Conservation (phyloP, 1,140 invertebrate genomes). For the Drosophila ogumai region DNA sequence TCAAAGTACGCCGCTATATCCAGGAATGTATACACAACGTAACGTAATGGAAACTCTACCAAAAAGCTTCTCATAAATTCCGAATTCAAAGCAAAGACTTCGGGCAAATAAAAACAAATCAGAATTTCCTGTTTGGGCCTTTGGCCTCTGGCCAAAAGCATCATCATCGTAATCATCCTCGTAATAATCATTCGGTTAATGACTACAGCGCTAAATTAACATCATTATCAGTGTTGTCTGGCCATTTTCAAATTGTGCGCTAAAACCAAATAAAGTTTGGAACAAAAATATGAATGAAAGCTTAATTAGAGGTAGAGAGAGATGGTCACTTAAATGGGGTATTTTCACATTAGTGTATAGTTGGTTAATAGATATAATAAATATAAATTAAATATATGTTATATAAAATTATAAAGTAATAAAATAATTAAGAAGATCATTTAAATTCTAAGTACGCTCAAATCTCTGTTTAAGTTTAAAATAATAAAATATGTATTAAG, state of each 20-base stretch:
- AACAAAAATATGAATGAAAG: constrained; percentile 63
- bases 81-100: constrained; percentile 29
- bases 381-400: background rate
- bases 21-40: background rate
- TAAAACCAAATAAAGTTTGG: constrained; percentile 61
- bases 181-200: constrained; percentile 38
- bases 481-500: background rate
- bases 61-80: constrained; percentile 14
- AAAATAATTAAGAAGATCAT: no score
- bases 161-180: constrained; percentile 36
- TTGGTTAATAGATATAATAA: background rate
- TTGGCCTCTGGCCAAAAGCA: constrained; percentile 47
- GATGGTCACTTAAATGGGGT: background rate
- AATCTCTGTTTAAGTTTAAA: background rate
- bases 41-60: constrained; percentile 2
- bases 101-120: constrained; percentile 40
- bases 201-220: constrained; percentile 29
- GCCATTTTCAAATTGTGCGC: constrained; percentile 56
- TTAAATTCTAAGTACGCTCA: no score
- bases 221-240: constrained; percentile 50
- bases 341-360: background rate
- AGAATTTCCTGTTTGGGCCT: constrained; percentile 57
- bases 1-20: constrained; percentile 3
- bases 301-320: constrained; percentile 52
- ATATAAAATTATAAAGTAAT: background rate